Base-by-base conservation (phyloP, 2,888 invertebrate genomes). In the Liodrosophila aerea region DNA sequence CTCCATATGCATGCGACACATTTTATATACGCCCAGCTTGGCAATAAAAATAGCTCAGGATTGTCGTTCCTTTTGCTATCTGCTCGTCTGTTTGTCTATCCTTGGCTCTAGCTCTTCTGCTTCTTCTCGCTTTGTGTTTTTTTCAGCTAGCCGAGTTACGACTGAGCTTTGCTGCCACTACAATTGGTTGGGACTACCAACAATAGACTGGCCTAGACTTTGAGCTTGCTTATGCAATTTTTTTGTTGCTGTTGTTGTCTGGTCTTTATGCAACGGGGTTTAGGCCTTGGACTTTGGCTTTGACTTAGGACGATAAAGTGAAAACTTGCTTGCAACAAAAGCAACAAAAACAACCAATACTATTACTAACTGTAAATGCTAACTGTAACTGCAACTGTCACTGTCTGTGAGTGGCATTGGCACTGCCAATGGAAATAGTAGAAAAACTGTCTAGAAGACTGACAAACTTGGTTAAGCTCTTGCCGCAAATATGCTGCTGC, bases 41-140 rank as follows among this genome's bases (percentile, higher is more conserved):
- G 74, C 80, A 78, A 78, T 83, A 78, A 78, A 78, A 78, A 78
- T 78, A 64, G 65, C 80, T 78, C 22, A 50, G 74, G 65, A 82
- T 83, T 83, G 76, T 49, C 41, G 18, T 13, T 12, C 27, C 60
- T 78, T 80, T 69, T 76, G 63, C 64, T 69, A 66, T 77, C 64
- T 60, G 36, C 51, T 39, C 56, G 60, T 54, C 64, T 61, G 46
- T 61, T 40, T 61, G 45, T 45, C 37, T 45, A 50, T 11, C 8
- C 7, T 7, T 18, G 9, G 2, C 27, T 12, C 9, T 34, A 7
- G 11, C n/a, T 2, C 39, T 15, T 27, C 9, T 43, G 34, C 54
- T 27, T 22, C 36, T 30, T 49, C 41, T 41, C 60, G 53, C 49
- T 62, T 57, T 63, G 62, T 64, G 11, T 18, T 34, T 64, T 69